These are phyloP conservation scores for Zaprionus africanus DNA, from an alignment of 1,140 invertebrate genomes.

Conservation along the genomic window DNA sequence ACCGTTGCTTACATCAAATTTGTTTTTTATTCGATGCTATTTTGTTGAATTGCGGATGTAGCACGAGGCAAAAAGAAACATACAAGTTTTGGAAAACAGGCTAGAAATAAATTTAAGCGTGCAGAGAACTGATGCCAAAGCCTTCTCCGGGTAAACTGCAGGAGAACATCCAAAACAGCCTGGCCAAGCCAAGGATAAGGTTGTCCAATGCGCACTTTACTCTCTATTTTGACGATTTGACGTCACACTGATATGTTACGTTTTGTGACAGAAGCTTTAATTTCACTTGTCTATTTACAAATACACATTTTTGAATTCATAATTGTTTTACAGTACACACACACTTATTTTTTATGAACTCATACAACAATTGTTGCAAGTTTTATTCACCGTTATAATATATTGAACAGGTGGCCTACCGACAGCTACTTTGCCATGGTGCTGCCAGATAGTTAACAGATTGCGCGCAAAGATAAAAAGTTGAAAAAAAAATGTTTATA, in stretches of 20 bases:
- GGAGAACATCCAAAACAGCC: conserved; percentile 15
- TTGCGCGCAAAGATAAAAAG: too few species aligned
- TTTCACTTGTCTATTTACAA: background rate
- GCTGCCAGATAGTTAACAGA: too few species aligned
- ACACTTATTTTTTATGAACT: background rate
- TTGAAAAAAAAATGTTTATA: too few species aligned
- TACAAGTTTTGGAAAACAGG: conserved; percentile 22
- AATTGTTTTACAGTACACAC: background rate
- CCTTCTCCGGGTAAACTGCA: conserved; percentile 58
- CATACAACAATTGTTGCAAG: background rate
- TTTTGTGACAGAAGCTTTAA: background rate
- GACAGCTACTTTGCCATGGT: too few species aligned
- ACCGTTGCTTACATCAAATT: background rate
- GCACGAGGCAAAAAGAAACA: conserved; percentile 58
- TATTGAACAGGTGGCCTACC: too few species aligned
- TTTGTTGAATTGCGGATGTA: conserved; percentile 44
- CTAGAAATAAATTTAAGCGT: conserved; percentile 7
- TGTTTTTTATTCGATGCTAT: conserved; percentile 17
- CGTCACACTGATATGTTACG: background rate
- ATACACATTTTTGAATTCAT: background rate
- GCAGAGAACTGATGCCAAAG: conserved; percentile 54
- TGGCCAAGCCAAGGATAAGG: conserved; percentile 9
- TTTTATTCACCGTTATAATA: too few species aligned
- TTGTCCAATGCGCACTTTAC: conserved; percentile 17
- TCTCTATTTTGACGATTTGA: conserved; percentile 3